These are phyloP conservation scores for Petrocephalus sullivani DNA, from an alignment of 2,797 vertebrate genomes.

Conservation along the genomic window DNA sequence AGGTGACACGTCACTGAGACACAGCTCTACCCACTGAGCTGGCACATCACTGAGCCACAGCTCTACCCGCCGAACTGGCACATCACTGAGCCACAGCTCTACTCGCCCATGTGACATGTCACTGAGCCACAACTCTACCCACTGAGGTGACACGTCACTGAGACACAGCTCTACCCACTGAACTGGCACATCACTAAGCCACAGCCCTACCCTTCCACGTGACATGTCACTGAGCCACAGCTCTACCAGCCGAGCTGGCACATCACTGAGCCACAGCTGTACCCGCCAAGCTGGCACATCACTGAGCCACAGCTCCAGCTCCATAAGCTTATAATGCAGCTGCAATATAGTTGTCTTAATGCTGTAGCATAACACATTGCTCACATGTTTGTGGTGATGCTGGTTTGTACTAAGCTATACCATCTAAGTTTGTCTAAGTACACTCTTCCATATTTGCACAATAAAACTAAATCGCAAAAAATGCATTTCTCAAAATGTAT, in stretches of 20 bases:
- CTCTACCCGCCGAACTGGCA: too few species aligned
- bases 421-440: too few species aligned
- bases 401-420: neutral
- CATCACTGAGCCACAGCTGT: neutral
- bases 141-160: neutral
- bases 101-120: neutral
- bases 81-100: neutral
- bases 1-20: neutral
- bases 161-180: too few species aligned
- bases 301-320: neutral
- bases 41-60: too few species aligned
- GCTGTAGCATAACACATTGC: neutral
- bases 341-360: neutral
- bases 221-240: neutral
- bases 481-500: neutral
- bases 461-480: neutral
- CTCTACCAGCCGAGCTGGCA: too few species aligned
- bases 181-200: too few species aligned
- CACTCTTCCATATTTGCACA: neutral
- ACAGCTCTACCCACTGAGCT: neutral
- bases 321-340: neutral
- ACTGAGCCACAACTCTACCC: neutral
- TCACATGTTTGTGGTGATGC: neutral
- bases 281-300: neutral
- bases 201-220: too few species aligned